Evolutionary conservation across 2,888 invertebrate genomes (phyloP), one percentile per base, ranked within the genome.

Genomic region (Cephus pulcher): DNA sequence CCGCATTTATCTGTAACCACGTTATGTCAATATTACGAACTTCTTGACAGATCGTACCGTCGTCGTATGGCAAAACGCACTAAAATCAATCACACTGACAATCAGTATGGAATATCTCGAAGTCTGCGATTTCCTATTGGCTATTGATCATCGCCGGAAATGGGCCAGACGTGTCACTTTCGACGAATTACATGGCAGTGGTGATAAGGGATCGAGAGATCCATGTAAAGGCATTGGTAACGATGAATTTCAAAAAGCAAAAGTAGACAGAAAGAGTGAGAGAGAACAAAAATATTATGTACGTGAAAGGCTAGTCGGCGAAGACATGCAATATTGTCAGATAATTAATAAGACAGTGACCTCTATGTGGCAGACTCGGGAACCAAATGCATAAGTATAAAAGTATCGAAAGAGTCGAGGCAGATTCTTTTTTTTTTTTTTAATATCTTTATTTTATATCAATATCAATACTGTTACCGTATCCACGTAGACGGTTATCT

Each of bases 211-310:
- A 56, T 56, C 56, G 56, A 23, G 56, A 56, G 56, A 23, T 56
- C 23, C 9, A 56, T 23, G 23, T 56, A 23, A 23, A 23, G 23
- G 23, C 9, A 56, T 56, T 15, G 56, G 56, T 56, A 81, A 34
- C 76, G 74, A 79, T 80, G 71, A 77, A 78, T 81, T 81, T 35
- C 56, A 68, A 32, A 30, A 32, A 23, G n/a, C 12, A 74, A n/a
- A 74, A 34, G 37, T n/a, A 68, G 40, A 12, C 3, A 11, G 37
- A 6, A 30, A 68, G 75, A 32, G 68, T 40, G 68, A 75, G 40
- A 75, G 68, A 75, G 75, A 75, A 12, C 11, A 4, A 32, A n/a
- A 56, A 56, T 23, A 56, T 23, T 56, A 23, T 9, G 56, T 9
- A 23, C 56, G 56, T 56, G 56, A 56, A 56, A 56, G 56, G 23